These are phyloP conservation scores for Myotis findleyi DNA, from an alignment of 2,797 vertebrate genomes.

Conservation along the genomic window DNA sequence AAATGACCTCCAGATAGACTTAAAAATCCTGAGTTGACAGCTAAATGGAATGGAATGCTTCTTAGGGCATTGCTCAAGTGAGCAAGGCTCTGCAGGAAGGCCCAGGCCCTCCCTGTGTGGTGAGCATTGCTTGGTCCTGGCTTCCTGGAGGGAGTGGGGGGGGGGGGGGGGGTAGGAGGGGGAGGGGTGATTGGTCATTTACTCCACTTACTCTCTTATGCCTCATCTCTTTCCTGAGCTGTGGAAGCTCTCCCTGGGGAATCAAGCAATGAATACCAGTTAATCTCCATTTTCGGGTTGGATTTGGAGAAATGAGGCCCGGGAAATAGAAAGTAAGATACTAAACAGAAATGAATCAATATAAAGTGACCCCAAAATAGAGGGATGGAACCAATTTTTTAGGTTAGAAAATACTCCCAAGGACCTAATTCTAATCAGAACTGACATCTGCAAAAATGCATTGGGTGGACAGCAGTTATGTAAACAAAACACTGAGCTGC, in stretches of 20 bases:
- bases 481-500: background rate
- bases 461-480: fast-evolving
- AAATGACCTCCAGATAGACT: background rate
- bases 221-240: background rate
- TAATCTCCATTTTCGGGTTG: background rate
- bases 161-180: too few species aligned
- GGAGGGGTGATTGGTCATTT: background rate
- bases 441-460: background rate
- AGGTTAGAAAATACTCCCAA: background rate
- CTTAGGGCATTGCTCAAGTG: background rate
- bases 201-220: background rate
- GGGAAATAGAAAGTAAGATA: background rate
- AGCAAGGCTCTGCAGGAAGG: too few species aligned
- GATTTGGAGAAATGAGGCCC: background rate
- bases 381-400: background rate
- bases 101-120: too few species aligned
- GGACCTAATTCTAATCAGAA: background rate
- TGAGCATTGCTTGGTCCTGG: too few species aligned
- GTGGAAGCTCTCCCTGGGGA: background rate
- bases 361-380: background rate
- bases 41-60: background rate
- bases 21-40: background rate
- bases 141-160: too few species aligned
- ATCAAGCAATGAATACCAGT: background rate
- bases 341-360: background rate